A percentile compares a stretch with the other conserved stretches of the same genome.
phyloP scores from a whole-genome alignment of 2,113 vertebrate species.

The Brienomyrus longianalis region DNA sequence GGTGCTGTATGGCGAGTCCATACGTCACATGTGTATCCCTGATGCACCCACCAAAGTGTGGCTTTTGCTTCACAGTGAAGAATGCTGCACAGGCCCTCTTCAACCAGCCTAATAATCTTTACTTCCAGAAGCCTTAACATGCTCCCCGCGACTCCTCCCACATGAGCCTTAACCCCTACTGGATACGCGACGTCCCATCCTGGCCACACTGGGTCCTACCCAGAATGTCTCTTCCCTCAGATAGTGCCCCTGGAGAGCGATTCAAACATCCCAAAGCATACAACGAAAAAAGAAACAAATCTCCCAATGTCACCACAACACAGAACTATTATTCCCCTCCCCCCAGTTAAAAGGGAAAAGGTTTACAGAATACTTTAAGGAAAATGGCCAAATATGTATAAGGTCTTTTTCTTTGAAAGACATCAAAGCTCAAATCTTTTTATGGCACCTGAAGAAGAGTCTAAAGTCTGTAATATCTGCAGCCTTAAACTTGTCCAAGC shows the following conservation, averaged over 20 bases:
- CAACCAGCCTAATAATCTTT: background rate
- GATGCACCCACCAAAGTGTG: background rate
- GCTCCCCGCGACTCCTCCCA: background rate
- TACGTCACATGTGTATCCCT: background rate
- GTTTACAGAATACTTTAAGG: background rate
- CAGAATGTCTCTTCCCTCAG: background rate
- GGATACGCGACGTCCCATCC: background rate
- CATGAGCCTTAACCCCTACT: background rate
- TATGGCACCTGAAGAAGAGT: background rate
- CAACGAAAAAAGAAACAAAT: too few species aligned
- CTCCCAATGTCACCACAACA: background rate
- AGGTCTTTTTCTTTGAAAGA: background rate
- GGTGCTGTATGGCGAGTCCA: background rate
- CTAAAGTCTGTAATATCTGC: background rate
- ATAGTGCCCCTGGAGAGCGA: background rate
- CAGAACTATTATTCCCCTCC: background rate
- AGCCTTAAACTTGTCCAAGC: background rate
- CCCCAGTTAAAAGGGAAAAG: background rate
- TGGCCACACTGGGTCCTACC: background rate
- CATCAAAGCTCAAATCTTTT: background rate
- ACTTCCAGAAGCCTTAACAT: background rate
- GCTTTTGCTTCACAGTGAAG: background rate
- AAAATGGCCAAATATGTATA: background rate
- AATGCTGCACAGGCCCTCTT: background rate
- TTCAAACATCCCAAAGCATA: background rate